These are phyloP conservation scores for Apamea monoglypha DNA, from an alignment of 2,888 invertebrate genomes.

Conservation along the genomic window DNA sequence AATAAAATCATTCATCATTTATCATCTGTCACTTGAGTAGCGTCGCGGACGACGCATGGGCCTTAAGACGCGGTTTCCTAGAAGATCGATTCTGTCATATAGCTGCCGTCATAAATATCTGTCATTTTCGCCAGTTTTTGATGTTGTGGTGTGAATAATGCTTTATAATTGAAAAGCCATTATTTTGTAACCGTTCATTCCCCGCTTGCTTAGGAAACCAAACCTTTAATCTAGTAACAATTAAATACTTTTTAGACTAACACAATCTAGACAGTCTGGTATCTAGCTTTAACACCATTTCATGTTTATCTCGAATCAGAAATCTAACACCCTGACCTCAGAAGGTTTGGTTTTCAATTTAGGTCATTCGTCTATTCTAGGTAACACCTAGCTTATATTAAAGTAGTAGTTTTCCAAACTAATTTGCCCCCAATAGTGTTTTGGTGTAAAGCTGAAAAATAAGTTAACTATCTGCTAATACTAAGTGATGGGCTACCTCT, in stretches of 20 bases:
- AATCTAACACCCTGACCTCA: constrained; percentile 17
- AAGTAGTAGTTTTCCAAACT: neutral
- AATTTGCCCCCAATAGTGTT: neutral
- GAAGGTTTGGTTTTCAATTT: constrained; percentile 12
- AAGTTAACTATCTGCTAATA: neutral
- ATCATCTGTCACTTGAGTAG: neutral
- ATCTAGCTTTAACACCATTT: neutral
- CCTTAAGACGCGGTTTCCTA: neutral
- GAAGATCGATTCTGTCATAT: neutral
- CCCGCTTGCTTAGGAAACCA: neutral
- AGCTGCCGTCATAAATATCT: neutral
- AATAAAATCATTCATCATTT: too few relatives aligned
- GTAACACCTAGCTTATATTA: neutral
- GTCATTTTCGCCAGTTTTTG: neutral
- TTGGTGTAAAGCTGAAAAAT: neutral
- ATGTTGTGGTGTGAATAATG: neutral
- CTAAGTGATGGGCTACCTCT: neutral
- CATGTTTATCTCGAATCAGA: constrained; percentile 19
- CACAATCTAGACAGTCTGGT: neutral
- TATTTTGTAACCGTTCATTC: neutral
- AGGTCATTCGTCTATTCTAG: constrained; percentile 13
- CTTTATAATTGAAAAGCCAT: neutral
- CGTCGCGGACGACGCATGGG: neutral
- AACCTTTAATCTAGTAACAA: neutral
- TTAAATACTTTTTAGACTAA: neutral